Base-by-base conservation (phyloP, 2,797 vertebrate species). In the Paedocypris micromegethes region DNA sequence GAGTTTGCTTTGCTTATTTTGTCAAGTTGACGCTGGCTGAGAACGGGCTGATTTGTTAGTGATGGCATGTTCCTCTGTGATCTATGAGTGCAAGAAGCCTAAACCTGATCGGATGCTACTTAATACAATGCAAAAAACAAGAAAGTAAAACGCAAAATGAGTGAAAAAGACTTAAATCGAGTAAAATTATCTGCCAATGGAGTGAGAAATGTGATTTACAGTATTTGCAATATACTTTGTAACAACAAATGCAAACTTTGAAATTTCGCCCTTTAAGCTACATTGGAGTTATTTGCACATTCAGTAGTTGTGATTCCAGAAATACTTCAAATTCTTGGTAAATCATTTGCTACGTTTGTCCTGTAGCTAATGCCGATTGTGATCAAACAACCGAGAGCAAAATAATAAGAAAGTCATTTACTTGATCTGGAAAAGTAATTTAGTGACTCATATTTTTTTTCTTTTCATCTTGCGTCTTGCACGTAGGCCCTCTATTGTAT, bases 261-360 rank as follows among this genome's bases (percentile, higher is more conserved):
- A 23, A 23, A 23, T 23, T 23, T 23, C 23, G 23, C 23, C 23
- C 23, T 23, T 23, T 23, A 23, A 23, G 23, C 23, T 23, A 23
- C 23, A 23, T 23, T 23, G 23, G 23, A 23, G 23, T 23, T 23
- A 23, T 23, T 23, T 23, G 23, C 23, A 23, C 23, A 23, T 23
- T 23, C 23, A 23, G 23, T 23, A 23, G 23, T 23, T 23, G 23
- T 23, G 8, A 54, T 58, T 70, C 75, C 72, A 73, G 78, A 58
- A 70, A 68, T 63, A 44, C 5, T 55, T 39, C 43, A 71, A 70
- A 81, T 76, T 77, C 68, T 78, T 80, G 64, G 63, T 75, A 69
- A 75, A 1, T 2, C 3, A 23, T 23, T 23, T 23, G 23, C 23
- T 23, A 23, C 23, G 23, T 23, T 23, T 23, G 23, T 23, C 23